Conservation (phyloP, 2,797 vertebrate genomes). For the Malacoraja senta region DNA sequence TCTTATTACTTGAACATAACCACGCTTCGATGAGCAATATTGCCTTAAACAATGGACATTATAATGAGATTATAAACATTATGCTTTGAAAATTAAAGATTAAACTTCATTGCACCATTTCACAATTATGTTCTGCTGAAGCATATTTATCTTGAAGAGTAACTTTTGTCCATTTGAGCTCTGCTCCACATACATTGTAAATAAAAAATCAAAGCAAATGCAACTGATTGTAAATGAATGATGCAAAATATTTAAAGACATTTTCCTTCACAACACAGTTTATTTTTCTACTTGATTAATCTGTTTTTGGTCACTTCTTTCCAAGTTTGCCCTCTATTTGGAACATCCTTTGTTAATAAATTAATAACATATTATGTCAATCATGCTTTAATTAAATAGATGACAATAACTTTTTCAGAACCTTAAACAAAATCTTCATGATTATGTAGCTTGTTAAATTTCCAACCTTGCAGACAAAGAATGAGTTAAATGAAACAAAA, state of each 20-base stretch:
- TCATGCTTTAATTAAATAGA: neutral
- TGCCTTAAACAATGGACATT: neutral
- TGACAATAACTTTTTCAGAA: neutral
- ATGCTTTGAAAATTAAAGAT: neutral
- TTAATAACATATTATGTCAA: neutral
- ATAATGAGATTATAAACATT: neutral
- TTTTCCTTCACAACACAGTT: neutral
- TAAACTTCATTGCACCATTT: neutral
- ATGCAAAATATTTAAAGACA: neutral
- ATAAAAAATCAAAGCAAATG: neutral
- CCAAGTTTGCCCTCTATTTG: neutral
- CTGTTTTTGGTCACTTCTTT: neutral
- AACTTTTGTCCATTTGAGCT: neutral
- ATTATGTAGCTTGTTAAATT: neutral
- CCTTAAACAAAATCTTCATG: neutral
- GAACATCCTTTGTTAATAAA: neutral
- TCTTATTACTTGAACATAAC: neutral
- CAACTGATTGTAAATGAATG: neutral
- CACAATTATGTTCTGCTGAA: neutral
- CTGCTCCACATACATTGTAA: neutral
- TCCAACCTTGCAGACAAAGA: neutral
- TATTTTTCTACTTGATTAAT: neutral
- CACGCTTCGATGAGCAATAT: neutral
- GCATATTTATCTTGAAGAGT: slow-evolving; percentile 18
- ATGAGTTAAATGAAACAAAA: slow-evolving; percentile 9